These are phyloP conservation scores for Drosophila subquinaria DNA, from an alignment of 2,888 invertebrate species.

Conservation along the genomic window DNA sequence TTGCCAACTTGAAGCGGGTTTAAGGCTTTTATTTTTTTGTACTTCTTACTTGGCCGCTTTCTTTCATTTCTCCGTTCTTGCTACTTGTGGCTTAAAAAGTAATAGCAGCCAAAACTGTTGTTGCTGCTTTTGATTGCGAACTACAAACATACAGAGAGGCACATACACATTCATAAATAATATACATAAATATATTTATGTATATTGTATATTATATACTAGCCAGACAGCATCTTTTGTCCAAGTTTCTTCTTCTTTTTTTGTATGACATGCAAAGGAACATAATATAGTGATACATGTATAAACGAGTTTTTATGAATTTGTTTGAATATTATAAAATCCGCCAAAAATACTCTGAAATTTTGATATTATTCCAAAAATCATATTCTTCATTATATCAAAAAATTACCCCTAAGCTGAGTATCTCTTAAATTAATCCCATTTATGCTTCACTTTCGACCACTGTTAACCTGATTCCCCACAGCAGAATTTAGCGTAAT, in stretches of 20 bases:
- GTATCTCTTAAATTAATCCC: no score
- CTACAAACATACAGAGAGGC: slow-evolving; percentile 12
- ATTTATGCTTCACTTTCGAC: background rate
- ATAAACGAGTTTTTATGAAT: background rate
- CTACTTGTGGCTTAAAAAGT: slow-evolving; percentile 61
- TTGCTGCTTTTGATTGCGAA: slow-evolving; percentile 48
- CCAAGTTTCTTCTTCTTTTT: background rate
- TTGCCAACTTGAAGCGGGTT: slow-evolving; percentile 54
- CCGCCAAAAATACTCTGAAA: slow-evolving; percentile 7
- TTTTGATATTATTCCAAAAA: background rate
- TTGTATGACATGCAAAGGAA: background rate
- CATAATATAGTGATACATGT: background rate
- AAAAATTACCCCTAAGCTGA: no score
- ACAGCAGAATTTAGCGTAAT: background rate
- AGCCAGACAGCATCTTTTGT: background rate
- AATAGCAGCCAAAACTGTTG: slow-evolving; percentile 21
- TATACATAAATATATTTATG: slow-evolving; percentile 6
- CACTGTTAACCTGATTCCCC: background rate
- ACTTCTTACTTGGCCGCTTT: slow-evolving; percentile 6
- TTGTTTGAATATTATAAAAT: slow-evolving; percentile 10
- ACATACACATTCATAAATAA: slow-evolving; percentile 18
- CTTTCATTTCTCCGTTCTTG: slow-evolving; percentile 32
- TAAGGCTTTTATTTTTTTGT: slow-evolving; percentile 26
- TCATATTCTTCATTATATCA: background rate
- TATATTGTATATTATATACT: slow-evolving; percentile 4